phyloP scores from a whole-genome alignment of 2,113 vertebrate genomes.

The Solenodon paradoxus region DNA sequence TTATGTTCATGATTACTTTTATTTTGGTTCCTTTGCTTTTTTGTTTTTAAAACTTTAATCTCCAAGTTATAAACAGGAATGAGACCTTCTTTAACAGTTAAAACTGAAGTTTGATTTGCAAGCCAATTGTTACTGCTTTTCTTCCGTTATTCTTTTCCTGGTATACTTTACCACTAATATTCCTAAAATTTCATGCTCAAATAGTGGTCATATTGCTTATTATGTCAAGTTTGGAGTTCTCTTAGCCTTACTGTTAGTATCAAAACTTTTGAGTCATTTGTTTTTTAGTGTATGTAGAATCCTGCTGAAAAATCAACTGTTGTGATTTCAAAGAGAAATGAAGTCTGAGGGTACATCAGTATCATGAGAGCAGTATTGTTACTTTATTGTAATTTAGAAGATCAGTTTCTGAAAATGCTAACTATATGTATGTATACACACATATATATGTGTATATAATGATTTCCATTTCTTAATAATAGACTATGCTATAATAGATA shows the following conservation, averaged over 20 bases:
- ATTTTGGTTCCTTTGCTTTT: slow-evolving; percentile 28
- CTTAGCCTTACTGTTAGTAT: neutral
- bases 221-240: neutral
- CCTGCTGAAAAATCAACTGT: neutral
- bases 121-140: neutral
- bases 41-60: neutral
- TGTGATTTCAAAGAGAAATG: neutral
- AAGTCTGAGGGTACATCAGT: neutral
- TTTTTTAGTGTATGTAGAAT: neutral
- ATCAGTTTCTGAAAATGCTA: neutral
- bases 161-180: neutral
- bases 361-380: neutral
- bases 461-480: too few relatives aligned
- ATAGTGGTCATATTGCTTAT: neutral
- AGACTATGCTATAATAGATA: too few relatives aligned
- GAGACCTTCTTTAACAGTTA: slow-evolving; percentile 12
- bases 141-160: neutral
- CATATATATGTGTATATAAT: too few relatives aligned
- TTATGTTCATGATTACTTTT: neutral
- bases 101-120: neutral
- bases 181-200: neutral
- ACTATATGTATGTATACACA: too few relatives aligned
- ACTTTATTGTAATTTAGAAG: neutral
- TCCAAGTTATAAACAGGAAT: neutral
- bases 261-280: neutral